These are phyloP conservation scores for Tetragonisca angustula DNA, from an alignment of 2,888 invertebrate species.

Conservation along the genomic window DNA sequence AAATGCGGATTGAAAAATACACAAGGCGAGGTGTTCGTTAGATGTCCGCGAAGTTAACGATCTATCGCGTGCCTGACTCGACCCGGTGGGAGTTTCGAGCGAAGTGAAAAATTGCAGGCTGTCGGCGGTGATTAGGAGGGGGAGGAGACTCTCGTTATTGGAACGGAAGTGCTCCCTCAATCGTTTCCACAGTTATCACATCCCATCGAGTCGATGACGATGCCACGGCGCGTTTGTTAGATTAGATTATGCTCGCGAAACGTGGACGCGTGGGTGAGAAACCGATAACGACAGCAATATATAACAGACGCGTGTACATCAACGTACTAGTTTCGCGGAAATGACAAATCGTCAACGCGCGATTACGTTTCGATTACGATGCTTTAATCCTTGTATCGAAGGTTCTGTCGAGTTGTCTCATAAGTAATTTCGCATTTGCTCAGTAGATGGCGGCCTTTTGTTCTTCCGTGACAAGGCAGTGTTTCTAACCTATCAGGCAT, in stretches of 20 bases:
- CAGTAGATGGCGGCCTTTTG: too few relatives aligned
- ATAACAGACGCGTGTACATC: neutral
- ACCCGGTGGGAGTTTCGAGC: neutral
- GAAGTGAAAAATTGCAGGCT: slow-evolving; percentile 44
- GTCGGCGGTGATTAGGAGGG: slow-evolving; percentile 26
- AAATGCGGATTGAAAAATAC: too few relatives aligned
- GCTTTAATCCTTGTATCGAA: neutral
- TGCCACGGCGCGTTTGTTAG: slow-evolving; percentile 3
- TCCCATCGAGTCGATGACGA: neutral
- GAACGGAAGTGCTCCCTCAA: slow-evolving; percentile 31
- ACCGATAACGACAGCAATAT: neutral
- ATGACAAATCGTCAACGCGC: neutral
- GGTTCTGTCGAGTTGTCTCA: slow-evolving; percentile 1
- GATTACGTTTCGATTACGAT: neutral
- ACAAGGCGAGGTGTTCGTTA: too few relatives aligned
- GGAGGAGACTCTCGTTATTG: slow-evolving; percentile 24
- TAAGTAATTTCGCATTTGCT: slow-evolving; percentile 12
- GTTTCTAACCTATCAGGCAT: too few relatives aligned
- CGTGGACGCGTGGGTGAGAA: too few relatives aligned
- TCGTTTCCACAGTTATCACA: slow-evolving; percentile 9
- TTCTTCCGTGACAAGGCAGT: too few relatives aligned
- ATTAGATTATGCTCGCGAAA: neutral
- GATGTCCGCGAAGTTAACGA: neutral
- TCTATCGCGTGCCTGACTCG: slow-evolving; percentile 22
- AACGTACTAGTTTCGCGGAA: neutral